A percentile compares a stretch with the other conserved stretches of the same genome.
phyloP scores from a whole-genome alignment of 2,888 invertebrate genomes.

The Chaetogeoica ovagalla region DNA sequence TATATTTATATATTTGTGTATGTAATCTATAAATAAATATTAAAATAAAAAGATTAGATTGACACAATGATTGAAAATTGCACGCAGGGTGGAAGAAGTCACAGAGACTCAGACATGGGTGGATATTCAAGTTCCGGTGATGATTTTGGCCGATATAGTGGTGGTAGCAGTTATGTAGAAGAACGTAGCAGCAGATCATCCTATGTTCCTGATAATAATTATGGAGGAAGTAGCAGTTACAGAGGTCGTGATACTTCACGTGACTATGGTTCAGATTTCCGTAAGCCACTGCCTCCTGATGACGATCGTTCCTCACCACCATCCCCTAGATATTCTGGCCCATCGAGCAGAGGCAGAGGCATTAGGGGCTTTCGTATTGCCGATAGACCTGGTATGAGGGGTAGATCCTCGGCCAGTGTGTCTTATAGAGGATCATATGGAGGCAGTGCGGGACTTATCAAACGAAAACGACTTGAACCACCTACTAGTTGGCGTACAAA shows the following conservation, averaged over 20 bases:
- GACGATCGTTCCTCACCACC: slow-evolving; percentile 48
- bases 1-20: slow-evolving; percentile 8
- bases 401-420: slow-evolving; percentile 40
- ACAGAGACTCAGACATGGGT: slow-evolving; percentile 51
- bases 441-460: slow-evolving; percentile 44
- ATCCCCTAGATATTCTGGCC: slow-evolving; percentile 44
- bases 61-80: slow-evolving; percentile 52
- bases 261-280: slow-evolving; percentile 49
- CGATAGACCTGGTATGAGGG: slow-evolving; percentile 48
- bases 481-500: slow-evolving; percentile 32
- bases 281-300: slow-evolving; percentile 49
- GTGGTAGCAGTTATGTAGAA: slow-evolving; percentile 44
- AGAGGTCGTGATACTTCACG: slow-evolving; percentile 49
- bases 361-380: slow-evolving; percentile 46
- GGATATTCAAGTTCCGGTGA: slow-evolving; percentile 51
- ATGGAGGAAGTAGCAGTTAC: slow-evolving; percentile 49
- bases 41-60: slow-evolving; percentile 46
- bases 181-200: slow-evolving; percentile 47
- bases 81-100: slow-evolving; percentile 53
- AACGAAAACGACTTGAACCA: slow-evolving; percentile 50
- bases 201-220: slow-evolving; percentile 40
- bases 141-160: slow-evolving; percentile 49
- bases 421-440: slow-evolving; percentile 49
- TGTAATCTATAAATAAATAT: slow-evolving; percentile 25
- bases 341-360: slow-evolving; percentile 40